phyloP scores from a whole-genome alignment of 92 coral and sea anemone genomes.

The Montipora capitata region DNA sequence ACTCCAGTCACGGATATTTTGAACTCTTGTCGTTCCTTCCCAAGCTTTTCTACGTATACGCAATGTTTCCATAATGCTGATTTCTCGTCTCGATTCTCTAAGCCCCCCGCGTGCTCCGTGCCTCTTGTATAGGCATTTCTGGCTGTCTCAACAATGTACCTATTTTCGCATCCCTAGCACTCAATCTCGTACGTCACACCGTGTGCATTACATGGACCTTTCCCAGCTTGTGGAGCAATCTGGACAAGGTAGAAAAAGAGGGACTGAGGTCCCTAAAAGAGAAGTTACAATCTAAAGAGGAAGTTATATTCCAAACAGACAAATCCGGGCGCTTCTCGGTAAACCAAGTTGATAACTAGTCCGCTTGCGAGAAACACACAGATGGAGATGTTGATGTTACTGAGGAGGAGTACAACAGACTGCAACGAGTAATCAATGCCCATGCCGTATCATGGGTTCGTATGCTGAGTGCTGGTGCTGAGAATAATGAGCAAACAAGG shows the following conservation, averaged over 20 bases:
- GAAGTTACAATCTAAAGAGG: too few species aligned
- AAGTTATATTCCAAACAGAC: too few species aligned
- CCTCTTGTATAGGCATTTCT: slow-evolving; percentile 54
- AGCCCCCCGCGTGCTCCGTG: slow-evolving; percentile 26
- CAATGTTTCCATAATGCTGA: slow-evolving; percentile 53
- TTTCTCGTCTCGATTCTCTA: slow-evolving; percentile 24
- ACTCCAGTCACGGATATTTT: slow-evolving; percentile 35
- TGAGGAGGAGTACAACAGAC: too few species aligned
- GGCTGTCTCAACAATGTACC: slow-evolving; percentile 34
- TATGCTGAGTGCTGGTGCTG: background rate
- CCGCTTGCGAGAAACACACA: background rate
- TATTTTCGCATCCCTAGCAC: slow-evolving; percentile 30
- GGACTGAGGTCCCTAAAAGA: background rate
- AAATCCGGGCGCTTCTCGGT: background rate
- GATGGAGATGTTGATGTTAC: too few species aligned
- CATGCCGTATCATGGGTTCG: background rate
- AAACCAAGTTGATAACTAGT: background rate
- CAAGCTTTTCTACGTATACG: slow-evolving; percentile 23
- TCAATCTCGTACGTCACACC: slow-evolving; percentile 41
- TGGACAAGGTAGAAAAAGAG: background rate
- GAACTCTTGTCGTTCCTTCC: slow-evolving; percentile 13
- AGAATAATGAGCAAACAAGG: too few species aligned
- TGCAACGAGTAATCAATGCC: background rate
- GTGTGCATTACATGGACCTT: slow-evolving; percentile 33
- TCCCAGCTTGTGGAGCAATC: slow-evolving; percentile 3